These are phyloP conservation scores for Candidula unifasciata DNA, from an alignment of 2,888 invertebrate genomes.

Conservation along the genomic window DNA sequence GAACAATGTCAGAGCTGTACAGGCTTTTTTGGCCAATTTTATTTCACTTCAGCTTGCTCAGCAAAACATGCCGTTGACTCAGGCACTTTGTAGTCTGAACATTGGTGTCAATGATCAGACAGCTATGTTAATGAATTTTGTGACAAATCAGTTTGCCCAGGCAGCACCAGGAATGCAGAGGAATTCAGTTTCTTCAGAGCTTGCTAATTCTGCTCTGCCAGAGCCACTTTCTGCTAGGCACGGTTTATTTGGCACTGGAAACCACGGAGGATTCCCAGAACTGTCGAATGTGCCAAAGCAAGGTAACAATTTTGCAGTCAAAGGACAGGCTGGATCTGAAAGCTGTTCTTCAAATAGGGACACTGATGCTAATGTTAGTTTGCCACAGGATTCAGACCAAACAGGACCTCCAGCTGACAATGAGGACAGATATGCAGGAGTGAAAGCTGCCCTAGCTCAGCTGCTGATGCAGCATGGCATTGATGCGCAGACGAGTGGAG, in stretches of 20 bases:
- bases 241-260: conserved; percentile 21
- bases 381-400: not conserved
- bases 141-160: conserved; percentile 81
- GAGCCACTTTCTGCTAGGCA: conserved; percentile 29
- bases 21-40: conserved; percentile 64
- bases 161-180: conserved; percentile 64
- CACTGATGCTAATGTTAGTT: not conserved
- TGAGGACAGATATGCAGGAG: conserved; percentile 74
- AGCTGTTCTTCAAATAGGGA: not conserved
- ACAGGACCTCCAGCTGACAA: not conserved
- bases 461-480: conserved; percentile 80
- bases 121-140: conserved; percentile 80
- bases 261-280: conserved; percentile 4
- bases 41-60: conserved; percentile 64
- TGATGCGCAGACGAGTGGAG: conserved; percentile 65
- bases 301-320: not conserved
- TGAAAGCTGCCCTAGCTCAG: conserved; percentile 80
- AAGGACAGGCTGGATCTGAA: conserved; percentile 13
- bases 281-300: not conserved
- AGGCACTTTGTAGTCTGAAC: conserved; percentile 82
- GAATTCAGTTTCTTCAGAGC: conserved; percentile 19
- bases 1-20: conserved; percentile 45
- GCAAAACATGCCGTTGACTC: conserved; percentile 78
- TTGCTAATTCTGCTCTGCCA: conserved; percentile 19
- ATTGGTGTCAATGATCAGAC: conserved; percentile 81